A percentile compares a stretch with the other conserved stretches of the same genome.
Evolutionary conservation across 2,797 vertebrate species (phyloP).

Genomic region (Bradypus variegatus): DNA sequence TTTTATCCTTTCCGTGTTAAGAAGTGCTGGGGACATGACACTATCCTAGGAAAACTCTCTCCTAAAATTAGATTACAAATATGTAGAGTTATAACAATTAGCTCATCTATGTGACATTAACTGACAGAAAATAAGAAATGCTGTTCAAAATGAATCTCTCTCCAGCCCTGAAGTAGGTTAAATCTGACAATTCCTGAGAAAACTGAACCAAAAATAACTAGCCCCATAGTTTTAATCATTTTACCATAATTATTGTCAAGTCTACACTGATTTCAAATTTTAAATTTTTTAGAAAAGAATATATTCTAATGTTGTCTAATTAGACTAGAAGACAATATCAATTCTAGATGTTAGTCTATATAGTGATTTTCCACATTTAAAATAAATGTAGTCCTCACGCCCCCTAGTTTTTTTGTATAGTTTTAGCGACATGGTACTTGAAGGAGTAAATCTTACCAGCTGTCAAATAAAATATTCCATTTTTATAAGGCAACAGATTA

Average conservation of each 20-base stretch:
- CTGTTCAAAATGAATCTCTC: neutral
- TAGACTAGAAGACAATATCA: neutral
- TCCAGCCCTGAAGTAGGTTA: neutral
- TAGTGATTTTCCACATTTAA: conserved; percentile 3
- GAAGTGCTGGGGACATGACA: neutral
- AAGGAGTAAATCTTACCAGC: neutral
- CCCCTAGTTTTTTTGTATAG: neutral
- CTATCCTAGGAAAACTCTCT: neutral
- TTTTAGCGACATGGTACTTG: neutral
- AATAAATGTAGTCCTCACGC: neutral
- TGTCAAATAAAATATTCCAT: conserved; percentile 30
- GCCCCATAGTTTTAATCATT: neutral
- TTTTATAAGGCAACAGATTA: conserved; percentile 49
- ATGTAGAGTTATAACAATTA: neutral
- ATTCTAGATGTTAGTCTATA: conserved; percentile 13
- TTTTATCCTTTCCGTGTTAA: neutral
- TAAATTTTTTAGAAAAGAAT: neutral
- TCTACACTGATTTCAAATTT: conserved; percentile 18
- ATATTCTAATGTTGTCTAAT: neutral
- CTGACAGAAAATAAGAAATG: neutral
- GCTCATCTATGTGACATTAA: neutral
- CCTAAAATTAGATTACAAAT: conserved; percentile 27
- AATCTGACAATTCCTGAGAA: neutral
- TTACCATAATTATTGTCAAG: neutral
- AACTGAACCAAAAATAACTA: neutral